Evolutionary conservation across 2,888 invertebrate species (phyloP).

Genomic region (Colletes collaris): DNA sequence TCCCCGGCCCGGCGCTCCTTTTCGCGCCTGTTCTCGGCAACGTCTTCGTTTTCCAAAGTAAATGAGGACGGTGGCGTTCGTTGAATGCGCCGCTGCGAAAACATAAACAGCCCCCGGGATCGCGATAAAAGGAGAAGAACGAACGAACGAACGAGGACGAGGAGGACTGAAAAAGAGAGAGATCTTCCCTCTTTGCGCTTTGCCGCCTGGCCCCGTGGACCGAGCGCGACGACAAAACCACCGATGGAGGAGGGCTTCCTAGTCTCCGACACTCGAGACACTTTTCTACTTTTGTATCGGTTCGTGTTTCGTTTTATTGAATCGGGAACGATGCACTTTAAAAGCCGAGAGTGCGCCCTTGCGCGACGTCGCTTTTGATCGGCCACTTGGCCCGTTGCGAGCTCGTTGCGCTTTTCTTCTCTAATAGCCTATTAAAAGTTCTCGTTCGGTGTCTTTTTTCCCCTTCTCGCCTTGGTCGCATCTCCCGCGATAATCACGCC

Average conservation of each 20-base stretch:
- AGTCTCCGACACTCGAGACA: not conserved
- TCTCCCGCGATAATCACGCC: too few species aligned
- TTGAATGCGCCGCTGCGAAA: slow-evolving; percentile 59
- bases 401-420: not conserved
- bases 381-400: not conserved
- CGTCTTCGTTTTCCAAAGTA: slow-evolving; percentile 67
- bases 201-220: not conserved
- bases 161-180: slow-evolving; percentile 21
- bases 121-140: slow-evolving; percentile 48
- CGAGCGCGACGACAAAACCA: not conserved
- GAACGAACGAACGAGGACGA: not conserved
- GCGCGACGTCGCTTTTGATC: not conserved
- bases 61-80: slow-evolving; percentile 55
- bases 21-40: slow-evolving; percentile 41
- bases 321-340: slow-evolving; percentile 8
- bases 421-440: slow-evolving; percentile 1
- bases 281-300: slow-evolving; percentile 20
- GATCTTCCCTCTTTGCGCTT: slow-evolving; percentile 25
- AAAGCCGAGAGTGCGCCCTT: not conserved
- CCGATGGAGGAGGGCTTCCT: not conserved
- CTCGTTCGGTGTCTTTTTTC: not conserved
- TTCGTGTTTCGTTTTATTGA: slow-evolving; percentile 24
- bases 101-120: slow-evolving; percentile 55
- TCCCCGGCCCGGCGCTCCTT: slow-evolving; percentile 8
- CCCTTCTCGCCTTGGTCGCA: too few species aligned